Percentiles rank a stretch among this genome's conserved stretches.
Evolutionary conservation across 2,888 invertebrate genomes (phyloP).

Genomic region (Metalampra italica): DNA sequence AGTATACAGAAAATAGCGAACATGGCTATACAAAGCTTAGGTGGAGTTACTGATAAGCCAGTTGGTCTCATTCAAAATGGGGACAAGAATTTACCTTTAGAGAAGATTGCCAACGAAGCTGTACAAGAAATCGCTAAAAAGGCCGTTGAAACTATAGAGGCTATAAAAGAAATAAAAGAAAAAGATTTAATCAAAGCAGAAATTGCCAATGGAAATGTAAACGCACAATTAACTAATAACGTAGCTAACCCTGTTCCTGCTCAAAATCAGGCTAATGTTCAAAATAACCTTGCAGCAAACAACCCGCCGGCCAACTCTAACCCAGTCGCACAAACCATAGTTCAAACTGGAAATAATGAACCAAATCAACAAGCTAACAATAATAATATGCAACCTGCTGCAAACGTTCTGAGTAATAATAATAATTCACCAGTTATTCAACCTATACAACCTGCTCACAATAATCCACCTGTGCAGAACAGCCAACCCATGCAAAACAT

Average conservation of each 20-base stretch:
- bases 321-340: too few species aligned
- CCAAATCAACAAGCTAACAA: constrained; percentile 1
- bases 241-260: constrained; percentile 8
- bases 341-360: constrained; percentile 8
- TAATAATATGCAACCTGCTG: constrained; percentile 3
- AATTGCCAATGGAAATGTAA: not conserved
- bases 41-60: constrained; percentile 59
- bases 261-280: constrained; percentile 2
- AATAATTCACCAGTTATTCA: not conserved
- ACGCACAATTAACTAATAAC: not conserved
- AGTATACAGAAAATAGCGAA: constrained; percentile 72
- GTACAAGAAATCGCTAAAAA: constrained; percentile 71
- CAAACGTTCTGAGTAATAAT: constrained; percentile 3
- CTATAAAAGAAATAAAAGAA: constrained; percentile 64
- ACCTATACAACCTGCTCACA: not conserved
- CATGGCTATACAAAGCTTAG: constrained; percentile 66
- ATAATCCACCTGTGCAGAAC: not conserved
- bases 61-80: constrained; percentile 19
- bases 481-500: too few species aligned
- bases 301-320: not conserved
- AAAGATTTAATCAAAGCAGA: constrained; percentile 9
- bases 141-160: constrained; percentile 61
- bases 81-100: constrained; percentile 39
- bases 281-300: constrained; percentile 1
- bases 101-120: constrained; percentile 54